phyloP scores from a whole-genome alignment of 2,113 vertebrate species.

The Prionailurus bengalensis region DNA sequence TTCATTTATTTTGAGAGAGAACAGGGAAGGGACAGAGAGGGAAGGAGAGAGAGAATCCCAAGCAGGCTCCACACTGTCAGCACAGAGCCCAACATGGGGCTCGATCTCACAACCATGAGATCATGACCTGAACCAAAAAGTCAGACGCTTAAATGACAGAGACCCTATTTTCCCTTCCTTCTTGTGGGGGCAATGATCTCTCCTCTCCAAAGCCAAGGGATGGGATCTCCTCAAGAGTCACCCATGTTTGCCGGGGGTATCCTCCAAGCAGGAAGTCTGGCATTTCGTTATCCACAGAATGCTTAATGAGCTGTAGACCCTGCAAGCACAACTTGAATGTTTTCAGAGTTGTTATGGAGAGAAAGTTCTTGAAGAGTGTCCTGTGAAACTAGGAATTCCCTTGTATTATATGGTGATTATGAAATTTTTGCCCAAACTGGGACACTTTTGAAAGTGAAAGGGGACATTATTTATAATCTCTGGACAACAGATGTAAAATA shows the following conservation, averaged over 20 bases:
- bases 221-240: not conserved
- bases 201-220: not conserved
- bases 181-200: not conserved
- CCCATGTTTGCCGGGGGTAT: not conserved
- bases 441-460: not conserved
- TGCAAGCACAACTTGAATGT: not conserved
- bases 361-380: not conserved
- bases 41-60: too few relatives aligned
- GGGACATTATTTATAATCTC: not conserved
- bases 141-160: too few relatives aligned
- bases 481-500: not conserved
- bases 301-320: not conserved
- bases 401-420: not conserved
- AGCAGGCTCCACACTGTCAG: too few relatives aligned
- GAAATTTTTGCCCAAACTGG: not conserved
- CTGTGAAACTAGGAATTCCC: not conserved
- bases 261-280: not conserved
- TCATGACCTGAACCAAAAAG: too few relatives aligned
- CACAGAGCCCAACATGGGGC: too few relatives aligned
- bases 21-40: too few relatives aligned
- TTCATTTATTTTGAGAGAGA: too few relatives aligned
- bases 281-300: not conserved
- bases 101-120: too few relatives aligned
- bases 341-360: not conserved
- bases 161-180: not conserved